Evolutionary conservation across 2,888 invertebrate genomes (phyloP).

Genomic region (Adela reaumurella): DNA sequence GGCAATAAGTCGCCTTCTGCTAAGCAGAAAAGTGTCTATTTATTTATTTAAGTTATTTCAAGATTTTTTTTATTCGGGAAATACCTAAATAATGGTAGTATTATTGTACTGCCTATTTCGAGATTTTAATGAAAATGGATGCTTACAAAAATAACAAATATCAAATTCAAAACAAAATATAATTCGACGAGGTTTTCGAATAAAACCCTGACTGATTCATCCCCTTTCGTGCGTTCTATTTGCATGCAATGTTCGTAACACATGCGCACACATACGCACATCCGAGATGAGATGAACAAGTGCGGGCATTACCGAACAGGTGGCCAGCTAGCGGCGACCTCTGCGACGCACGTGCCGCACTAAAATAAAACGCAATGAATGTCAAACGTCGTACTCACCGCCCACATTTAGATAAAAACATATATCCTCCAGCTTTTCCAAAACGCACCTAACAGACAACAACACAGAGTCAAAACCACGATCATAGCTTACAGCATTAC

Average conservation of each 20-base stretch:
- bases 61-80: too few relatives aligned
- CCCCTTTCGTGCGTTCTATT: not conserved
- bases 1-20: too few relatives aligned
- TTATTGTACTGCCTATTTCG: too few relatives aligned
- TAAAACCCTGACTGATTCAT: not conserved
- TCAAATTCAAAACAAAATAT: too few relatives aligned
- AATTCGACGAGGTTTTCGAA: too few relatives aligned
- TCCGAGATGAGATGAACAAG: conserved; percentile 21
- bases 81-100: too few relatives aligned
- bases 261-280: conserved; percentile 4
- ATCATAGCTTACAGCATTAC: conserved; percentile 26
- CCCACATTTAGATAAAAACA: conserved; percentile 1
- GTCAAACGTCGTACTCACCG: conserved; percentile 28
- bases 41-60: too few relatives aligned
- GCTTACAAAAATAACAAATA: too few relatives aligned
- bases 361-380: conserved; percentile 53
- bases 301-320: conserved; percentile 45
- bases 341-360: conserved; percentile 35
- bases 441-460: conserved; percentile 17
- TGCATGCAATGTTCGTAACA: not conserved
- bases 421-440: conserved; percentile 8
- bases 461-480: conserved; percentile 20
- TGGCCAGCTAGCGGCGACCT: conserved; percentile 21
- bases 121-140: too few relatives aligned
- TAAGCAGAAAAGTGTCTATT: too few relatives aligned